These are phyloP conservation scores for Tenrec ecaudatus DNA, from an alignment of 2,113 vertebrate species.

Conservation along the genomic window DNA sequence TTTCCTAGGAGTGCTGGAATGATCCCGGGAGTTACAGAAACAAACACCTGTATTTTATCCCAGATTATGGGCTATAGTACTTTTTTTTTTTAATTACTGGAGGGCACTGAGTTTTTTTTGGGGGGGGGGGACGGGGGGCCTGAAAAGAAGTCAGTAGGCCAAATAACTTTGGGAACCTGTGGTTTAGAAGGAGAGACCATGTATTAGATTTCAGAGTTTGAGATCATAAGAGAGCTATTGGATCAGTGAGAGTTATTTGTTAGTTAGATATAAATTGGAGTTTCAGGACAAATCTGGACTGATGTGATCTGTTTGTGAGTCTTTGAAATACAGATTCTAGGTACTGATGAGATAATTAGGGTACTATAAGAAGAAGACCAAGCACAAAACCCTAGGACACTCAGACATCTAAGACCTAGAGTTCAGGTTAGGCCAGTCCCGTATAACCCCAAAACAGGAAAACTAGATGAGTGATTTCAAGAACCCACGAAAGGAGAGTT, in stretches of 20 bases:
- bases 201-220: background rate
- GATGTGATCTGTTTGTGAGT: conserved; percentile 14
- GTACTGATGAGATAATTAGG: conserved; percentile 28
- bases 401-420: conserved; percentile 6
- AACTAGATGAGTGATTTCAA: conserved; percentile 39
- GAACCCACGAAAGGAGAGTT: background rate
- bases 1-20: too few species aligned
- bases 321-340: conserved; percentile 1
- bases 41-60: too few species aligned
- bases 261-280: conserved; percentile 5
- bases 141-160: too few species aligned
- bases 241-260: conserved; percentile 34
- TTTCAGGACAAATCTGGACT: conserved; percentile 16
- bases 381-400: background rate
- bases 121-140: too few species aligned
- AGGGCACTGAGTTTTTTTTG: too few species aligned
- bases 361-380: background rate
- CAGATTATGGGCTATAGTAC: too few species aligned
- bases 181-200: too few species aligned
- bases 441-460: conserved; percentile 12
- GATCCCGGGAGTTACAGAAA: too few species aligned
- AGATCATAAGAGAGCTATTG: too few species aligned
- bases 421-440: background rate
- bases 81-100: too few species aligned
- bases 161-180: too few species aligned